Conservation (phyloP, 2,113 vertebrate species). For the Agapornis roseicollis region DNA sequence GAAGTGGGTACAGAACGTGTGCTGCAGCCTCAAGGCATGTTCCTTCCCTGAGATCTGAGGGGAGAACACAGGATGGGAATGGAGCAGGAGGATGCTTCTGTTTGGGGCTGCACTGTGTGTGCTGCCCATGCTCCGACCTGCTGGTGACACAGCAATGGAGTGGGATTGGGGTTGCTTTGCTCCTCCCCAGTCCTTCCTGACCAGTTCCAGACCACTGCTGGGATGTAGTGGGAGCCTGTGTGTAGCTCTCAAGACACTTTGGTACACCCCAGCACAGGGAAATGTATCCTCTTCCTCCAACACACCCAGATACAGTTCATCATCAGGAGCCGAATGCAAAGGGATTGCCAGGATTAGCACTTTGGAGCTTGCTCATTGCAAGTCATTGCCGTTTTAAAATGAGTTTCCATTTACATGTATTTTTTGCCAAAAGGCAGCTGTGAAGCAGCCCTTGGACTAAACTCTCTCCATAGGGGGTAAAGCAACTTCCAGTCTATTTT, state of each 20-base stretch:
- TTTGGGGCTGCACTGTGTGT: background rate
- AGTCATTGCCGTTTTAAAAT: background rate
- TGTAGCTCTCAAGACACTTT: fast-evolving
- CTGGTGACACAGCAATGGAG: no score
- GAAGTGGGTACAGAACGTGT: background rate
- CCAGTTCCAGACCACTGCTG: background rate
- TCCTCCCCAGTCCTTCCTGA: background rate
- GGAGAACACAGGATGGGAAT: background rate
- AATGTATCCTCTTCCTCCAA: background rate
- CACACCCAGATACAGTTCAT: background rate
- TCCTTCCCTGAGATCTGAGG: background rate
- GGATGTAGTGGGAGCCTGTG: background rate
- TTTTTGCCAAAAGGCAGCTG: background rate
- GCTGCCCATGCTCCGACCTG: no score
- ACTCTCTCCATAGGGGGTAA: background rate
- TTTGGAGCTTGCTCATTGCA: background rate
- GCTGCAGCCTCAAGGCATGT: background rate
- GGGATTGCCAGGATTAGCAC: background rate
- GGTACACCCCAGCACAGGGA: background rate
- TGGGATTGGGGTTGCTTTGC: background rate
- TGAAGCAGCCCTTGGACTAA: constrained; percentile 45
- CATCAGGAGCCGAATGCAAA: background rate
- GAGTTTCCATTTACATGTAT: constrained; percentile 9
- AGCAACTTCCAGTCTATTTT: constrained; percentile 27
- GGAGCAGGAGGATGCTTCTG: background rate